phyloP scores from a whole-genome alignment of 2,113 vertebrate species.

The Chrysemys picta region DNA sequence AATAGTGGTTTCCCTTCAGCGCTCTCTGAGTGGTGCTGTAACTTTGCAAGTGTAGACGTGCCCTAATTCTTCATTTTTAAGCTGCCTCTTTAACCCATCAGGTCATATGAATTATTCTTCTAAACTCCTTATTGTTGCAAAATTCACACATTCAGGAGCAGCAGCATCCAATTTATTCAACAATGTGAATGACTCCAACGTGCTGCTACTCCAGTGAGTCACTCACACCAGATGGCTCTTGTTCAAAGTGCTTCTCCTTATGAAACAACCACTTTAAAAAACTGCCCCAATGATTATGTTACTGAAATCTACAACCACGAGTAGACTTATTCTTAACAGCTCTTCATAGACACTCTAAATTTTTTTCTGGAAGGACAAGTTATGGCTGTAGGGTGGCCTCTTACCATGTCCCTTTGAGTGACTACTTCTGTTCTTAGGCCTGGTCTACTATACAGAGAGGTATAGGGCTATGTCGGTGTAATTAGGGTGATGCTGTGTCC shows the following conservation, averaged over 20 bases:
- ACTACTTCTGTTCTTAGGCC: fast-evolving
- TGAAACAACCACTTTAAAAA: not conserved
- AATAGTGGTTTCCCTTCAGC: too few relatives aligned
- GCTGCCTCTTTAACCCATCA: not conserved
- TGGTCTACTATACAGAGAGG: too few relatives aligned
- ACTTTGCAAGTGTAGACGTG: too few relatives aligned
- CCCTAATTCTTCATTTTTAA: not conserved
- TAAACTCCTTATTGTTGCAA: not conserved
- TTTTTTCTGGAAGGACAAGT: not conserved
- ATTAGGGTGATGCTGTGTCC: too few relatives aligned
- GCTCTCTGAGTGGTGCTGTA: too few relatives aligned
- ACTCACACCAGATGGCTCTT: fast-evolving
- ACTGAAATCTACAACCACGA: not conserved
- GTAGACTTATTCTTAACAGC: not conserved
- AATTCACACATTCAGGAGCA: not conserved
- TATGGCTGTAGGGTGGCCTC: not conserved
- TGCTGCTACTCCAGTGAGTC: not conserved
- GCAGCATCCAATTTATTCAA: not conserved
- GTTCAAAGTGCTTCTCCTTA: not conserved
- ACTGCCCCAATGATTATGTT: not conserved
- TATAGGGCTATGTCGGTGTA: too few relatives aligned
- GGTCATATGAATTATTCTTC: not conserved
- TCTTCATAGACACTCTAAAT: not conserved
- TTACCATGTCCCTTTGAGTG: not conserved
- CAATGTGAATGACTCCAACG: not conserved